phyloP scores from a whole-genome alignment of 1,140 invertebrate genomes.

The Capitella teleta region DNA sequence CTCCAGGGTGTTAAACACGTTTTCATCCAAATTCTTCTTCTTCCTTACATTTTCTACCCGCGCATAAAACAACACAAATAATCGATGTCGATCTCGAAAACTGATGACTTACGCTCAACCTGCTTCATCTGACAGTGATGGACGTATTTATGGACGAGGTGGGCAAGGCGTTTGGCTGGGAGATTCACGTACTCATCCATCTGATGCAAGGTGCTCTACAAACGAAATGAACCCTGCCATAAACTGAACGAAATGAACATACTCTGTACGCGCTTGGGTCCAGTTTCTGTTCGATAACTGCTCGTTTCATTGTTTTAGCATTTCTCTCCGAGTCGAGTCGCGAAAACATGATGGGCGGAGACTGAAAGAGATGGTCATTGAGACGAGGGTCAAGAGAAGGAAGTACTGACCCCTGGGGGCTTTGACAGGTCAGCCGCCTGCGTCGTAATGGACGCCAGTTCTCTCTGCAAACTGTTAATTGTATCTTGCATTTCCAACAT shows the following conservation, averaged over 20 bases:
- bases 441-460: slow-evolving; percentile 24
- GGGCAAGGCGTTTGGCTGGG: slow-evolving; percentile 28
- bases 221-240: too few species aligned
- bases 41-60: slow-evolving; percentile 36
- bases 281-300: slow-evolving; percentile 28
- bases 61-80: too few species aligned
- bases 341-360: slow-evolving; percentile 36
- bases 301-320: slow-evolving; percentile 37
- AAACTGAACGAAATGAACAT: neutral
- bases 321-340: slow-evolving; percentile 38
- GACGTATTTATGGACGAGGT: slow-evolving; percentile 35
- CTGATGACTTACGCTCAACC: slow-evolving; percentile 32
- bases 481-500: slow-evolving; percentile 41
- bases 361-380: neutral
- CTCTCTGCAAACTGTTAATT: slow-evolving; percentile 31
- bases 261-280: slow-evolving; percentile 32
- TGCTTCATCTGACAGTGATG: slow-evolving; percentile 33
- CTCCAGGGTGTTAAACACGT: slow-evolving; percentile 30
- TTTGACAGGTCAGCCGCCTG: slow-evolving; percentile 8
- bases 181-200: slow-evolving; percentile 37
- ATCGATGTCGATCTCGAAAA: too few species aligned
- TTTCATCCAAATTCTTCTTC: slow-evolving; percentile 26
- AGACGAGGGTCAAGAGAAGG: slow-evolving; percentile 1
- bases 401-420: neutral
- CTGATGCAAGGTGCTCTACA: slow-evolving; percentile 25